These are phyloP conservation scores for Drosophila antonietae DNA, from an alignment of 2,888 invertebrate species.

Conservation along the genomic window DNA sequence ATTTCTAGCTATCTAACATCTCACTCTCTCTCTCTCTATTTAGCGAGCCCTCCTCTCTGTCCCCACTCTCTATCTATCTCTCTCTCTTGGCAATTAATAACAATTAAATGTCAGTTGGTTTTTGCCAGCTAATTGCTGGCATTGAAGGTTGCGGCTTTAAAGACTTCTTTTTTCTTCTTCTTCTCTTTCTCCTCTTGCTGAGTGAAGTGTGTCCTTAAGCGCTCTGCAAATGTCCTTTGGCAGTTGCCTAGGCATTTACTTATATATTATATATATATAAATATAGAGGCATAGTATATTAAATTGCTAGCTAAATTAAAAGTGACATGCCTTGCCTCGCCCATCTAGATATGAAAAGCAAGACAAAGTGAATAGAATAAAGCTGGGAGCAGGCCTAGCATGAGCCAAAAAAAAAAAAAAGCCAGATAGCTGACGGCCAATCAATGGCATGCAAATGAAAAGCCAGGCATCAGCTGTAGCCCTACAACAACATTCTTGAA, in stretches of 20 bases:
- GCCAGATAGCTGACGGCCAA: slow-evolving; percentile 31
- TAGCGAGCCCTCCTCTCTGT: neutral
- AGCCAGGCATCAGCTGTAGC: neutral
- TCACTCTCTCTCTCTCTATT: neutral
- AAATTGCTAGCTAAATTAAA: slow-evolving; percentile 76
- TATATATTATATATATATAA: neutral
- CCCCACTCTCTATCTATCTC: slow-evolving; percentile 11
- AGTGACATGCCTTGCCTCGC: slow-evolving; percentile 74
- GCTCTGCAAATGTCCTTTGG: slow-evolving; percentile 53
- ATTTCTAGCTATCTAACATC: slow-evolving; percentile 26
- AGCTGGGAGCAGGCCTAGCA: neutral
- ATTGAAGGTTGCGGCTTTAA: slow-evolving; percentile 42
- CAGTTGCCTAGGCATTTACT: slow-evolving; percentile 5
- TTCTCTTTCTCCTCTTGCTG: neutral
- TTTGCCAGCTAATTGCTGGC: slow-evolving; percentile 63
- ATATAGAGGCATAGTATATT: slow-evolving; percentile 32
- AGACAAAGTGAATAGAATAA: neutral
- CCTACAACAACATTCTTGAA: slow-evolving; percentile 31
- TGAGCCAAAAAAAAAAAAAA: neutral
- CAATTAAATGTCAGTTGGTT: slow-evolving; percentile 70
- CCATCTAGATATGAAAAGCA: slow-evolving; percentile 50
- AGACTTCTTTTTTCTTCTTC: slow-evolving; percentile 1
- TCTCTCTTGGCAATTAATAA: slow-evolving; percentile 68
- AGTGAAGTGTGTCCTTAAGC: slow-evolving; percentile 51
- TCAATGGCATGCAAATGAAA: slow-evolving; percentile 59